Conservation (phyloP, 2,888 invertebrate species). For the Altica lythri region DNA sequence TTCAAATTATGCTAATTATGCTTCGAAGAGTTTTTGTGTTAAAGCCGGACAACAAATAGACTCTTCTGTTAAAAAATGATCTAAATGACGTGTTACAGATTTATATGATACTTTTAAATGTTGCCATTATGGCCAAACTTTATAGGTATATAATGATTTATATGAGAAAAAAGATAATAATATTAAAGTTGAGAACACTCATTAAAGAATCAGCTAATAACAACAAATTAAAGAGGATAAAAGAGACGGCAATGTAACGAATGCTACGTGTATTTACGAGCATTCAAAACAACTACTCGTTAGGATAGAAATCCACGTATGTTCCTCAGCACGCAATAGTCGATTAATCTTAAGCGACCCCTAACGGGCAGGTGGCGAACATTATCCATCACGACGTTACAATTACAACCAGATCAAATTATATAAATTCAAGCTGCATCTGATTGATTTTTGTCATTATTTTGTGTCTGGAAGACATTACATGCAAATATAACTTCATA, state of each 20-base stretch:
- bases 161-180: no score
- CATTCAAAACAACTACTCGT: conserved; percentile 12
- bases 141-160: no score
- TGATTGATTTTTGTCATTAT: conserved; percentile 22
- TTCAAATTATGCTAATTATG: no score
- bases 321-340: conserved; percentile 41
- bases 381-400: conserved; percentile 16
- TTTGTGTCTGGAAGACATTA: neutral
- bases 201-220: conserved; percentile 1
- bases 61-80: no score
- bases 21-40: no score
- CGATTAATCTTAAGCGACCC: conserved; percentile 41
- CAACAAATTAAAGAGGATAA: neutral
- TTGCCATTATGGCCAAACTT: no score
- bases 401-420: conserved; percentile 21
- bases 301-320: conserved; percentile 12
- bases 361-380: conserved; percentile 27
- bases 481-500: no score
- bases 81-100: no score
- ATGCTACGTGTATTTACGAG: no score
- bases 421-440: conserved; percentile 20
- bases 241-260: neutral
- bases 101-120: no score
- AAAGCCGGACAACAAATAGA: no score
- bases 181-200: no score